phyloP scores from a whole-genome alignment of 2,113 vertebrate species.

The Cheilinus undulatus region DNA sequence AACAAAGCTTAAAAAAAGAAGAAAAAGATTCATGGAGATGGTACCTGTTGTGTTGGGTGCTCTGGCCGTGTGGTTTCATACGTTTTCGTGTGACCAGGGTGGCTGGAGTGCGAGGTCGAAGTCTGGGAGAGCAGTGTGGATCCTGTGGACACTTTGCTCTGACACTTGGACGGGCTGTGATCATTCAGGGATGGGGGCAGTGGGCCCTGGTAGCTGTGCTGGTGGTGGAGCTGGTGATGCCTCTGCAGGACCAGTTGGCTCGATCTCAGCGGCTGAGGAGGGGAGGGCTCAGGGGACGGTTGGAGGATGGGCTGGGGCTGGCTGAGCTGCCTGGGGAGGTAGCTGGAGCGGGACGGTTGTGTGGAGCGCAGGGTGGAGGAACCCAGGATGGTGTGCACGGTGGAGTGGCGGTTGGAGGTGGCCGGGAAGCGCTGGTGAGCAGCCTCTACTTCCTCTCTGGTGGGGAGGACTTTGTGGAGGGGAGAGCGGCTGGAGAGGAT shows the following conservation, averaged over 20 bases:
- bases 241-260: constrained; percentile 77
- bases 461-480: constrained; percentile 68
- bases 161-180: constrained; percentile 36
- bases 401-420: constrained; percentile 27
- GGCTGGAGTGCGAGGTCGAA: constrained; percentile 59
- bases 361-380: constrained; percentile 58
- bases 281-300: constrained; percentile 71
- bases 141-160: constrained; percentile 20
- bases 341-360: constrained; percentile 67
- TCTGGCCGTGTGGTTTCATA: constrained; percentile 63
- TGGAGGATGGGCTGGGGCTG: constrained; percentile 73
- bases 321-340: constrained; percentile 82
- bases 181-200: constrained; percentile 68
- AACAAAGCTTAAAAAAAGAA: too few species aligned
- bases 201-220: constrained; percentile 80
- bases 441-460: constrained; percentile 59
- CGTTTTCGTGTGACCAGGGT: constrained; percentile 59
- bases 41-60: constrained; percentile 64
- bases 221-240: constrained; percentile 80
- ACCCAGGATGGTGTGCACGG: constrained; percentile 50
- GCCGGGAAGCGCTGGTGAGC: constrained; percentile 57
- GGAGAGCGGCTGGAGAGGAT: constrained; percentile 71
- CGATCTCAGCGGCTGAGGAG: constrained; percentile 68
- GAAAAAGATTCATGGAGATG: not conserved
- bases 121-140: constrained; percentile 43